Evolutionary conservation across 2,888 invertebrate species (phyloP).

Genomic region (Pristionchus mayeri): DNA sequence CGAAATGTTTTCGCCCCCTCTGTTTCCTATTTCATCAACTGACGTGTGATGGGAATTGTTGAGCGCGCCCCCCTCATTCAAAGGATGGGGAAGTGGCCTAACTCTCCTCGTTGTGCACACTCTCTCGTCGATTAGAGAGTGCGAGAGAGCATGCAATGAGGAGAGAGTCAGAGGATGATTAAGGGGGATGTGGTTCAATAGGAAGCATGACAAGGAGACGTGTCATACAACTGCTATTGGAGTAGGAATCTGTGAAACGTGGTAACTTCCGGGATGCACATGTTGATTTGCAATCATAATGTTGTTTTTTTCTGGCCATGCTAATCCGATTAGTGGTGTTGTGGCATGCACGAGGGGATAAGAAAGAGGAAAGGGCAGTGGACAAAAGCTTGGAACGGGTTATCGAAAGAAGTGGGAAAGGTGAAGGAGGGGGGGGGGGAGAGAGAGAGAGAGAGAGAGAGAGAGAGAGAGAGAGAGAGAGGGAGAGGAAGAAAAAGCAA

Average conservation of each 20-base stretch:
- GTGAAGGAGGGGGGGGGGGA: background rate
- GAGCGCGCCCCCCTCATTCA: conserved; percentile 4
- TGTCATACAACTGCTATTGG: too few relatives aligned
- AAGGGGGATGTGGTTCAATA: background rate
- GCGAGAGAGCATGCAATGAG: too few relatives aligned
- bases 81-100: background rate
- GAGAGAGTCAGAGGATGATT: background rate
- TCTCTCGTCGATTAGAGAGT: too few relatives aligned
- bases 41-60: background rate
- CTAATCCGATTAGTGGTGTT: too few relatives aligned
- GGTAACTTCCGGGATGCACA: too few relatives aligned
- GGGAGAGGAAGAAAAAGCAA: background rate
- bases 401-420: background rate
- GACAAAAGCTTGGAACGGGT: conserved; percentile 15
- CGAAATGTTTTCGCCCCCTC: background rate
- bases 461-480: too few relatives aligned
- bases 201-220: too few relatives aligned
- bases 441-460: too few relatives aligned
- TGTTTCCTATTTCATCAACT: background rate
- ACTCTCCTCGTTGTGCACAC: too few relatives aligned
- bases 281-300: too few relatives aligned
- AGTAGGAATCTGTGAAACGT: too few relatives aligned
- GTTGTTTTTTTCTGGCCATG: too few relatives aligned
- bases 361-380: background rate
- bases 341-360: background rate